A percentile compares a stretch with the other conserved stretches of the same genome.
phyloP scores from a whole-genome alignment of 2,797 vertebrate genomes.

The Thalassophryne amazonica region DNA sequence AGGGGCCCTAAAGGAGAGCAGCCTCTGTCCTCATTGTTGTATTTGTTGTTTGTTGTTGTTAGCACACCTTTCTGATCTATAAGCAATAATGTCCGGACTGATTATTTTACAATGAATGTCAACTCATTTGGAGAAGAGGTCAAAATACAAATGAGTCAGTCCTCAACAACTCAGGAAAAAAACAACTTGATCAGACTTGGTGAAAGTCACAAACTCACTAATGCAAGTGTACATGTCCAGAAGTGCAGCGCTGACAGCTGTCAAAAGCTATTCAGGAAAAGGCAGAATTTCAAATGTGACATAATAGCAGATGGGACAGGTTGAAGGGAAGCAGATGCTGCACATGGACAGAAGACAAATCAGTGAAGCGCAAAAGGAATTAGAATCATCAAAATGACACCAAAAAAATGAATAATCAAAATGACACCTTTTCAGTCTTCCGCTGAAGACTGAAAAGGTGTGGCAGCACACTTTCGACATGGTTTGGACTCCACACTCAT shows the following conservation, averaged over 20 bases:
- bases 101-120: constrained; percentile 4
- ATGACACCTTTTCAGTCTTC: no score
- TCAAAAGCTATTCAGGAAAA: background rate
- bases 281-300: background rate
- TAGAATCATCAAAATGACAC: background rate
- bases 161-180: background rate
- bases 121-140: background rate
- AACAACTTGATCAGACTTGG: background rate
- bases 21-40: no score
- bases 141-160: background rate
- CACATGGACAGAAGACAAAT: background rate
- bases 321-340: background rate
- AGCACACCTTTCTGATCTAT: background rate
- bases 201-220: no score
- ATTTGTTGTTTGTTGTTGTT: no score
- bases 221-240: no score
- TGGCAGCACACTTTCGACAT: constrained; percentile 16
- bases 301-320: background rate
- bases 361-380: background rate
- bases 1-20: no score
- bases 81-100: constrained; percentile 6
- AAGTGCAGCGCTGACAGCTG: constrained; percentile 13
- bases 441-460: no score
- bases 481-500: constrained; percentile 48
- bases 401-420: background rate